Evolutionary conservation across 37 sponge, comb jelly and placozoan genomes (phyloP).

Genomic region (Ephydatia muelleri): DNA sequence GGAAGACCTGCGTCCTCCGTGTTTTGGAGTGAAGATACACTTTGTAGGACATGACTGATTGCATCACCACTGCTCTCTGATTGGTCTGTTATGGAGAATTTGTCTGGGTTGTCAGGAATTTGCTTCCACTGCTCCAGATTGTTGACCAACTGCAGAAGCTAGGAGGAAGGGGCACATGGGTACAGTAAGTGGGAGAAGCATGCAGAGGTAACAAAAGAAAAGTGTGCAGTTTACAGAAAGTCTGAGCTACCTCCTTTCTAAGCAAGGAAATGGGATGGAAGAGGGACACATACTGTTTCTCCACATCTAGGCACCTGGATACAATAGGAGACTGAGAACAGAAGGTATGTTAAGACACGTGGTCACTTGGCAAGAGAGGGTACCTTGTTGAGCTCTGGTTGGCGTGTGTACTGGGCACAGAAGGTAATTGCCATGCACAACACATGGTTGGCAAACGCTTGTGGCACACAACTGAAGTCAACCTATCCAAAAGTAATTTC

Average conservation of each 20-base stretch:
- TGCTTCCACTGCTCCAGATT: conserved; percentile 7
- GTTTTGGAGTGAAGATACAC: not conserved
- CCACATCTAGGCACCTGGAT: conserved; percentile 11
- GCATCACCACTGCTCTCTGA: not conserved
- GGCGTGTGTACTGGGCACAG: conserved; percentile 39
- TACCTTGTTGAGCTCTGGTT: not conserved
- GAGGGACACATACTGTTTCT: conserved; percentile 34
- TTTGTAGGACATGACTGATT: not conserved
- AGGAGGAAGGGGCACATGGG: not conserved
- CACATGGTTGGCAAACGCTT: conserved; percentile 43
- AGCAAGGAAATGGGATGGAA: conserved; percentile 69
- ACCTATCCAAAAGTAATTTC: conserved; percentile 12
- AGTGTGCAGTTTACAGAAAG: not conserved
- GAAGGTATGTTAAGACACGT: not conserved
- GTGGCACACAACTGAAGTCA: conserved; percentile 14
- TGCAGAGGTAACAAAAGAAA: not conserved
- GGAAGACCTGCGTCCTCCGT: not conserved
- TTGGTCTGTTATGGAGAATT: not conserved
- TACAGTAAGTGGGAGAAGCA: not conserved
- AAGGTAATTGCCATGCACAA: conserved; percentile 35
- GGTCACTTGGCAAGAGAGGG: not conserved
- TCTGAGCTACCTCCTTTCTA: conserved; percentile 42
- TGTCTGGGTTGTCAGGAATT: not conserved
- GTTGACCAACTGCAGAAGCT: conserved; percentile 14
- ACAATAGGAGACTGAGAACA: not conserved